These are phyloP conservation scores for Catocala sponsa DNA, from an alignment of 2,888 invertebrate species.

Conservation along the genomic window DNA sequence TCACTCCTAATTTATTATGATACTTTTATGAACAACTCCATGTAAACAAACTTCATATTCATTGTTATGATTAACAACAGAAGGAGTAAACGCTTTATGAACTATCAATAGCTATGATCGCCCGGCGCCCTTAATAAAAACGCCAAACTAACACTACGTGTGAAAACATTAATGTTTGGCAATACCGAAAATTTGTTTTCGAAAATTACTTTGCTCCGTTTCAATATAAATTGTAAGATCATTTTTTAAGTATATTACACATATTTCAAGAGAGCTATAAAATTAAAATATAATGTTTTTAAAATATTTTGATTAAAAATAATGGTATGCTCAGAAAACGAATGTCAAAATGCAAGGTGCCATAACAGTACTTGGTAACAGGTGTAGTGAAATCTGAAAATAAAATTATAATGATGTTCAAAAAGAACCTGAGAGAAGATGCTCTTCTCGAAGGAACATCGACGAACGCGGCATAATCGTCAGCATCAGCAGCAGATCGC, in stretches of 20 bases:
- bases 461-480: constrained; percentile 60
- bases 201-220: no score
- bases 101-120: not conserved
- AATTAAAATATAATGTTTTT: no score
- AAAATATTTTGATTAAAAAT: no score
- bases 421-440: constrained; percentile 76
- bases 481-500: constrained; percentile 79
- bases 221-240: no score
- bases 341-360: no score
- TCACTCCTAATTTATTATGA: constrained; percentile 44
- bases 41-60: constrained; percentile 32
- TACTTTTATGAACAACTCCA: constrained; percentile 26
- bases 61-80: constrained; percentile 38
- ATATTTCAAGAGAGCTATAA: no score
- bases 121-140: constrained; percentile 2
- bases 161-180: not conserved
- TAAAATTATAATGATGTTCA: constrained; percentile 19
- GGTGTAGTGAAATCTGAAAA: not conserved
- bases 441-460: constrained; percentile 64
- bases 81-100: constrained; percentile 35
- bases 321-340: no score
- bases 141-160: not conserved
- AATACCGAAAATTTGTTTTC: no score
- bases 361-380: no score
- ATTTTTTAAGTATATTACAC: no score